Percentiles rank a stretch among this genome's conserved stretches.
Evolutionary conservation across 2,888 invertebrate genomes (phyloP).

Genomic region (Microdon myrmicae): DNA sequence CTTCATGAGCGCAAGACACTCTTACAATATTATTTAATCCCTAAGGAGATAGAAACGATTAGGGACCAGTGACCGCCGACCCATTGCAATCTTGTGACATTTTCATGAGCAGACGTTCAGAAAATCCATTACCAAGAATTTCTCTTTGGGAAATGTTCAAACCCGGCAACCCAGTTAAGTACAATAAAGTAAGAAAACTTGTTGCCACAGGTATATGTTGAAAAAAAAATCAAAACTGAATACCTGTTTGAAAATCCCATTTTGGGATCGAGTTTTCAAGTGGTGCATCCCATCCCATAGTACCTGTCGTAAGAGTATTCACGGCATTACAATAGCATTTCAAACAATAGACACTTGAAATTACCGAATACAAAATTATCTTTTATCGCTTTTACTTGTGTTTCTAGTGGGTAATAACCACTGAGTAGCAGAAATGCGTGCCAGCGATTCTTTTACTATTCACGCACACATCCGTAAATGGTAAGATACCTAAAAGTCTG

Average conservation of each 20-base stretch:
- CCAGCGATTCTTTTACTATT: neutral
- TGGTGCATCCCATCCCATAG: slow-evolving; percentile 30
- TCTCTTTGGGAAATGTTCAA: slow-evolving; percentile 32
- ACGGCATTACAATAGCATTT: slow-evolving; percentile 38
- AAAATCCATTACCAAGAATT: slow-evolving; percentile 15
- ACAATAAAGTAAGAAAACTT: slow-evolving; percentile 40
- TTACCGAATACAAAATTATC: slow-evolving; percentile 49
- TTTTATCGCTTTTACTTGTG: slow-evolving; percentile 42
- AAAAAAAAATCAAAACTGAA: slow-evolving; percentile 1
- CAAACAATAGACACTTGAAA: slow-evolving; percentile 32
- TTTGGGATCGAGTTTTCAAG: slow-evolving; percentile 36
- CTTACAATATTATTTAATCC: too few species aligned
- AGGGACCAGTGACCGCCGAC: slow-evolving; percentile 27
- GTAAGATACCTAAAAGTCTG: too few species aligned
- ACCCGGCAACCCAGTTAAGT: slow-evolving; percentile 36
- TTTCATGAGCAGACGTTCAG: neutral
- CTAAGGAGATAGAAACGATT: neutral
- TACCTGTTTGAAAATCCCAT: slow-evolving; percentile 35
- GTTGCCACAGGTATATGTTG: slow-evolving; percentile 29
- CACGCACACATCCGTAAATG: neutral
- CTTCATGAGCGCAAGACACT: too few species aligned
- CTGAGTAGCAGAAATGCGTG: neutral
- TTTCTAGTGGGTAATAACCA: slow-evolving; percentile 46
- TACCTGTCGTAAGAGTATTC: slow-evolving; percentile 44
- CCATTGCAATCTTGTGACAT: slow-evolving; percentile 28